Percentiles rank a stretch among this genome's conserved stretches.
Conservation (phyloP, 2,797 vertebrate species). For the Botia almorhae region DNA sequence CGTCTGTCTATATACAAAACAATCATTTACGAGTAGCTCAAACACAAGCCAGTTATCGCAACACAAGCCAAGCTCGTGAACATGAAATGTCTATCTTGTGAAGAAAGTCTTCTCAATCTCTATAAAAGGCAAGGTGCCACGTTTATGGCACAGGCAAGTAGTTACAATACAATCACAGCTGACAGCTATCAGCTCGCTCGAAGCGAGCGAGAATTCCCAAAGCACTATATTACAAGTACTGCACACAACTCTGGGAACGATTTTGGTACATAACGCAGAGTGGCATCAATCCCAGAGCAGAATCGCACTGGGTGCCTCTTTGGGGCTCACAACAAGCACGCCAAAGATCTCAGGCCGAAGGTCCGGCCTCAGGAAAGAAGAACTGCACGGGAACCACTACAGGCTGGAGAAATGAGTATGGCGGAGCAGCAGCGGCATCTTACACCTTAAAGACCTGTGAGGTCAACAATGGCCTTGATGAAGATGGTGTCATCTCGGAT, state of each 20-base stretch:
- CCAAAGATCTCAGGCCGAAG: constrained; percentile 43
- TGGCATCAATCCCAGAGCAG: constrained; percentile 34
- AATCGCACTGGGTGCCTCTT: constrained; percentile 43
- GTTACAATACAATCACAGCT: constrained; percentile 62
- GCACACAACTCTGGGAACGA: constrained; percentile 57
- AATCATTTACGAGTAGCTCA: constrained; percentile 55
- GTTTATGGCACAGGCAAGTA: constrained; percentile 57
- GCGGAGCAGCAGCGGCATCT: constrained; percentile 33
- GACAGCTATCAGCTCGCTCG: constrained; percentile 56
- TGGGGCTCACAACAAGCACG: constrained; percentile 13
- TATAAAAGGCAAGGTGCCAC: constrained; percentile 61
- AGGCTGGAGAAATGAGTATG: constrained; percentile 48
- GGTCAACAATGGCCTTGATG: constrained; percentile 96
- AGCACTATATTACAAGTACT: constrained; percentile 58
- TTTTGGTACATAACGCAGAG: constrained; percentile 61
- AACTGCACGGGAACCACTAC: constrained; percentile 48
- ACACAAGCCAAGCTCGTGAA: constrained; percentile 48
- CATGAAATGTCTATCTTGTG: constrained; percentile 55
- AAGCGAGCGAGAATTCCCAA: constrained; percentile 44
- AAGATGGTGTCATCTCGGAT: constrained; percentile 95
- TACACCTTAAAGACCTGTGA: constrained; percentile 86
- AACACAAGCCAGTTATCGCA: constrained; percentile 58
- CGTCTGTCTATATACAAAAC: constrained; percentile 62
- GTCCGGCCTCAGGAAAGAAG: constrained; percentile 36
- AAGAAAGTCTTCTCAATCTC: constrained; percentile 59